A percentile compares a stretch with the other conserved stretches of the same genome.
phyloP scores from a whole-genome alignment of 2,888 invertebrate genomes.

The Gymnocheta viridis region DNA sequence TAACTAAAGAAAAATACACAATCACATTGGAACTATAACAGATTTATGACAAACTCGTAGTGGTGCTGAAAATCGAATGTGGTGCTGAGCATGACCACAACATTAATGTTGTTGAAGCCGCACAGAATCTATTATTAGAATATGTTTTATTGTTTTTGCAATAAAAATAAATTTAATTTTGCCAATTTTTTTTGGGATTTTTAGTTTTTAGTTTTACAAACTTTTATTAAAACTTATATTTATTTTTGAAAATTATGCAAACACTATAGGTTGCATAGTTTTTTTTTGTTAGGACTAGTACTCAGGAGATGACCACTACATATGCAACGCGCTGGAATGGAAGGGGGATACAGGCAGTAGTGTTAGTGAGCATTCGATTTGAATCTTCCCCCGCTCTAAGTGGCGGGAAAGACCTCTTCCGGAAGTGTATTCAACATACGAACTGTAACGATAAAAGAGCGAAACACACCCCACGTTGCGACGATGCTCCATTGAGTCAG shows the following conservation, averaged over 20 bases:
- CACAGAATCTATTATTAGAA: slow-evolving; percentile 51
- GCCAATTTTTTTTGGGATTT: slow-evolving; percentile 5
- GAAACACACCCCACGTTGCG: too few relatives aligned
- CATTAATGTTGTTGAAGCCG: slow-evolving; percentile 55
- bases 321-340: too few relatives aligned
- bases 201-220: slow-evolving; percentile 2
- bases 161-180: slow-evolving; percentile 56
- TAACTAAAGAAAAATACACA: not conserved
- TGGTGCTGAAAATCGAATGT: slow-evolving; percentile 16
- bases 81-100: slow-evolving; percentile 51
- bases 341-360: too few relatives aligned
- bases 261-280: too few relatives aligned
- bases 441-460: too few relatives aligned
- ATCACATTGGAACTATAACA: not conserved
- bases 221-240: not conserved
- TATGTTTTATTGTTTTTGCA: slow-evolving; percentile 34
- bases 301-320: too few relatives aligned
- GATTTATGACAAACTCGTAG: slow-evolving; percentile 44
- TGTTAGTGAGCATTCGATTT: too few relatives aligned
- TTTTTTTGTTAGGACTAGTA: too few relatives aligned
- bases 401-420: too few relatives aligned
- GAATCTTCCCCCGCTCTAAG: too few relatives aligned
- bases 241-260: not conserved
- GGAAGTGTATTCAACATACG: too few relatives aligned
- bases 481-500: too few relatives aligned